Evolutionary conservation across 53 echinoderm and acorn worm species (phyloP).

Genomic region (Paelopatides confundens): DNA sequence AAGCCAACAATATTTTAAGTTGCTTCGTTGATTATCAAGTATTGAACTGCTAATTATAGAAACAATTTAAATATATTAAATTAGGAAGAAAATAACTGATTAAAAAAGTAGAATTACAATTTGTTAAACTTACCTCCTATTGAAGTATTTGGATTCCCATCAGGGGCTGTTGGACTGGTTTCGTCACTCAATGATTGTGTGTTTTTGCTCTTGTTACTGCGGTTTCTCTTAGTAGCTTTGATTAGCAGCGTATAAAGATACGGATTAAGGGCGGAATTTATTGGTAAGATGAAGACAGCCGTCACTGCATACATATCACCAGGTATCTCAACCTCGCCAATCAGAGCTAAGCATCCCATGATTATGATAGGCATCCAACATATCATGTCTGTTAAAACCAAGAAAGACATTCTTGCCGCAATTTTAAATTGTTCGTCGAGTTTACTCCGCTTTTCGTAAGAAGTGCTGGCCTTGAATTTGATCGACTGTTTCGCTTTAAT

Average conservation of each 20-base stretch:
- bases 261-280: conserved; percentile 69
- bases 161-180: no score
- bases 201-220: no score
- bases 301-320: conserved; percentile 67
- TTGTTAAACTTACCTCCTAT: no score
- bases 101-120: no score
- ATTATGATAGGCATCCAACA: conserved; percentile 75
- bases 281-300: conserved; percentile 63
- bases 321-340: conserved; percentile 52
- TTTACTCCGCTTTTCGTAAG: not conserved
- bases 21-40: no score
- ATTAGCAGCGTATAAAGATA: conserved; percentile 62
- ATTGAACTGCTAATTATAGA: no score
- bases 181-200: no score
- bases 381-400: conserved; percentile 66
- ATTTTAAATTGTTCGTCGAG: conserved; percentile 37
- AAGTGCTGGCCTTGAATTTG: conserved; percentile 8
- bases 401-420: conserved; percentile 64
- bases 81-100: no score
- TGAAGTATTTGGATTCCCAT: no score
- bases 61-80: no score
- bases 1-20: no score
- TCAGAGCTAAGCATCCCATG: conserved; percentile 52
- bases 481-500: conserved; percentile 62
- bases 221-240: no score